Evolutionary conservation across 1,140 invertebrate genomes (phyloP).

Genomic region (Zaprionus ghesquierei): DNA sequence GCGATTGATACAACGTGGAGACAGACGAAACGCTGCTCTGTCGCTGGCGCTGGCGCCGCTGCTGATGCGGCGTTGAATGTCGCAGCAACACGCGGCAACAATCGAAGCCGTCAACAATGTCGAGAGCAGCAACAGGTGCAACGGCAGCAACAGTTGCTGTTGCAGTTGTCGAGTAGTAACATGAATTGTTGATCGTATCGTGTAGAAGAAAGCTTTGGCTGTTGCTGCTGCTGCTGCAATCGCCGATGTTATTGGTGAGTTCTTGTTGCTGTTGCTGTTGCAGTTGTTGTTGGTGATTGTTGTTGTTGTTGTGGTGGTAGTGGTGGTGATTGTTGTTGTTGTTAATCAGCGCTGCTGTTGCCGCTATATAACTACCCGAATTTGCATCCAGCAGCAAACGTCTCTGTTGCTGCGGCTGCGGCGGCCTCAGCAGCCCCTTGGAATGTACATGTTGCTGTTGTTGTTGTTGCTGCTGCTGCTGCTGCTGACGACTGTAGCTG

Average conservation of each 20-base stretch:
- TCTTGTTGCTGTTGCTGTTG: slow-evolving; percentile 32
- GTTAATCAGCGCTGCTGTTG: slow-evolving; percentile 48
- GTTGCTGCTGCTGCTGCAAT: slow-evolving; percentile 36
- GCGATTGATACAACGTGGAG: slow-evolving; percentile 59
- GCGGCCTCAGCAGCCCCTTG: slow-evolving; percentile 65
- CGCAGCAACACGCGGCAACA: slow-evolving; percentile 39
- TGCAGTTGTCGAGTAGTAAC: slow-evolving; percentile 61
- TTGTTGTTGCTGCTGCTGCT: slow-evolving; percentile 35
- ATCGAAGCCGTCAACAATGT: slow-evolving; percentile 10
- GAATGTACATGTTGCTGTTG: slow-evolving; percentile 67
- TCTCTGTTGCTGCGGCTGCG: slow-evolving; percentile 58
- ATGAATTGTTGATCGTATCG: slow-evolving; percentile 54
- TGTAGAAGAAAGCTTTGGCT: slow-evolving; percentile 45
- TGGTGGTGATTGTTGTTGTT: slow-evolving; percentile 33
- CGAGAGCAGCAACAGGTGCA: slow-evolving; percentile 13
- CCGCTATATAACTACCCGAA: slow-evolving; percentile 76
- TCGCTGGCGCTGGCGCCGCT: background rate
- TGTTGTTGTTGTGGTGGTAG: slow-evolving; percentile 18
- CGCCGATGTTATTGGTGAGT: slow-evolving; percentile 11
- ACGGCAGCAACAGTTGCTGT: slow-evolving; percentile 21
- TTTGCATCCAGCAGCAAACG: slow-evolving; percentile 71
- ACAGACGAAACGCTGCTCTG: slow-evolving; percentile 43
- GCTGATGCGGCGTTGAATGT: slow-evolving; percentile 58
- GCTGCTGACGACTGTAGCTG: slow-evolving; percentile 51
- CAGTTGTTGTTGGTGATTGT: slow-evolving; percentile 27